Evolutionary conservation across 1,140 invertebrate species (phyloP), one percentile per base, ranked within the genome.

Genomic region (Trialeurodes vaporariorum): DNA sequence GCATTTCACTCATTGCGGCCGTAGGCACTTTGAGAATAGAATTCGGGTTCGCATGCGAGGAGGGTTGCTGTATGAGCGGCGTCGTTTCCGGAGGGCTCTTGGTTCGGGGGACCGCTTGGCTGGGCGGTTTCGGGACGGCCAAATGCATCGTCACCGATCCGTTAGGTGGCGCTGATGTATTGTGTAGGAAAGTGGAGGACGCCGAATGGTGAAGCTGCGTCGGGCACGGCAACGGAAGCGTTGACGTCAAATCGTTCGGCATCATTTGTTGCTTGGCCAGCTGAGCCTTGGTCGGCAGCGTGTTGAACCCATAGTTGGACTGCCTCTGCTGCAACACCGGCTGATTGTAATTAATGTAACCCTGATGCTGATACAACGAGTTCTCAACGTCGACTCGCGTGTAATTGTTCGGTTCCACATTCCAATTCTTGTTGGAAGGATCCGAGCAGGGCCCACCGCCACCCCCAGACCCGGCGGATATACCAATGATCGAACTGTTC

Each of bases 281-380:
- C 25, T 65, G 64, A 25, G 64, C n/a, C 64, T 27, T 2, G 64
- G 64, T 72, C 2, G 72, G 70, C 25, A 71, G 23, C 13, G 67
- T 66, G 59, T 68, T 64, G 64, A n/a, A 25, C 24, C 25, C 63
- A 25, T 11, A n/a, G 61, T n/a, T n/a, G n/a, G n/a, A n/a, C 61
- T 25, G 61, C 61, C 24, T 59, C 26, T 70, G 70, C 27, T 67
- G 72, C 27, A 58, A 27, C 23, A 9, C 34, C 13, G 25, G 25
- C 2, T 66, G 65, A 13, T 67, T 27, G 9, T 66, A 59, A 2
- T 88, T 77, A 27, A 83, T 85, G 79, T 91, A 90, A n/a, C 90
- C 89, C 78, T 91, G 89, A n/a, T n/a, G n/a, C 67, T 89, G 81
- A 67, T 87, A 63, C n/a, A 63, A 64, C 64, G 63, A 58, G 59